Conservation (phyloP, 2,797 vertebrate genomes). For the Hydrocynus forskahlii region DNA sequence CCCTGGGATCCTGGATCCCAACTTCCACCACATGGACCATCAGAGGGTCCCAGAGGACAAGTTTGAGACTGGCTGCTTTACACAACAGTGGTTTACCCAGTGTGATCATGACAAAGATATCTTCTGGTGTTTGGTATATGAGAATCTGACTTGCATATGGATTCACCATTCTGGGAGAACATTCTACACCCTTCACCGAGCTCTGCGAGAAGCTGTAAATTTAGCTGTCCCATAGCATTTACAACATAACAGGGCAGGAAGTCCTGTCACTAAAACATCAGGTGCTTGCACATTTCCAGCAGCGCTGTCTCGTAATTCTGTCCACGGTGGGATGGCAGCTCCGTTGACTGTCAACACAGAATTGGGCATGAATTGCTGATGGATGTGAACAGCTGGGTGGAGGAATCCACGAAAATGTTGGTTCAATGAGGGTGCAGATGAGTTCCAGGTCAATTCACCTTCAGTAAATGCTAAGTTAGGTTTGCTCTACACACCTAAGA, state of each 20-base stretch:
- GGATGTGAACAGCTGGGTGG: conserved; percentile 47
- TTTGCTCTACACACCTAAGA: not conserved
- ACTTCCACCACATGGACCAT: no score
- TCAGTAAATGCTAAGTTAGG: not conserved
- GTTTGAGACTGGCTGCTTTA: no score
- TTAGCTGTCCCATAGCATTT: conserved; percentile 11
- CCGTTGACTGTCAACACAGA: conserved; percentile 50
- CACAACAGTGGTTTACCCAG: no score
- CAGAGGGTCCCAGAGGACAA: no score
- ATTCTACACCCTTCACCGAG: not conserved
- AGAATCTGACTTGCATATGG: no score
- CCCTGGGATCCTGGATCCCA: no score
- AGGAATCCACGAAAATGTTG: not conserved
- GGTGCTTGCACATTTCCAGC: conserved; percentile 28
- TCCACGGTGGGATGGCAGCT: conserved; percentile 23
- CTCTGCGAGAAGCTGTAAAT: not conserved
- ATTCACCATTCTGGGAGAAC: no score
- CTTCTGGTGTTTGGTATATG: no score
- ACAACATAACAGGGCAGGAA: conserved; percentile 17
- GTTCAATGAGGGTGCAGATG: not conserved
- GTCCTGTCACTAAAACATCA: conserved; percentile 33
- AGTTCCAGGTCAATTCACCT: not conserved
- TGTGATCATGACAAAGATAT: no score
- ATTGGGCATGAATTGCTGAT: conserved; percentile 23
- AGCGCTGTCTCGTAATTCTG: conserved; percentile 35